These are phyloP conservation scores for Camelus dromedarius DNA, from an alignment of 2,113 vertebrate species.

Conservation along the genomic window DNA sequence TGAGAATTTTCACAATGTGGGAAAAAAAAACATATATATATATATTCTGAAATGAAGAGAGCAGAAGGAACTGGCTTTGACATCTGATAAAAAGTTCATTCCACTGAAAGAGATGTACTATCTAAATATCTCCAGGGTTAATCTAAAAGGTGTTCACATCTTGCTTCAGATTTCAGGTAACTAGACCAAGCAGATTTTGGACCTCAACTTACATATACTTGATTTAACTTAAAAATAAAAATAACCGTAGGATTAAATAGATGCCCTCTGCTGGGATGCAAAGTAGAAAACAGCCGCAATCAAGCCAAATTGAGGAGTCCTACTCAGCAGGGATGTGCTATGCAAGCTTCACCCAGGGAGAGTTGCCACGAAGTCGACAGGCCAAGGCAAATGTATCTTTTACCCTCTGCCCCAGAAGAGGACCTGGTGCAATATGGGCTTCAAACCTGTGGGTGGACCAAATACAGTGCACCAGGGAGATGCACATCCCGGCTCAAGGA, in stretches of 20 bases:
- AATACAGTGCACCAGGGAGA: not conserved
- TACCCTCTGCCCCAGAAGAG: not conserved
- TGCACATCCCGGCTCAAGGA: rapidly evolving
- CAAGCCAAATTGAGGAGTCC: not conserved
- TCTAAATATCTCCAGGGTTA: conserved; percentile 1
- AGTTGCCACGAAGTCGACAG: not conserved
- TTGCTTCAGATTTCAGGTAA: not conserved
- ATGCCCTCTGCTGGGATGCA: not conserved
- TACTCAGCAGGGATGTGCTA: not conserved
- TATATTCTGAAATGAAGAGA: not conserved
- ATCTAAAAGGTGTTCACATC: not conserved
- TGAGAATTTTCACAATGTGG: not conserved
- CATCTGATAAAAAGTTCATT: not conserved
- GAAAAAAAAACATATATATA: not conserved
- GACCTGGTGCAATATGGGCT: not conserved
- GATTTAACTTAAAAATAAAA: not conserved
- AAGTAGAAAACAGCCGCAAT: not conserved
- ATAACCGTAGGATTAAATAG: conserved; percentile 14
- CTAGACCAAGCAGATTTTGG: not conserved
- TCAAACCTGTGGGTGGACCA: not conserved
- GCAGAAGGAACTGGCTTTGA: not conserved
- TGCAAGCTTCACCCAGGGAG: not conserved
- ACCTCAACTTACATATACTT: not conserved
- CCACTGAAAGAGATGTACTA: not conserved
- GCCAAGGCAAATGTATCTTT: not conserved